Evolutionary conservation across 1,140 invertebrate genomes (phyloP), one percentile per base, ranked within the genome.

Genomic region (Drosophila varians): DNA sequence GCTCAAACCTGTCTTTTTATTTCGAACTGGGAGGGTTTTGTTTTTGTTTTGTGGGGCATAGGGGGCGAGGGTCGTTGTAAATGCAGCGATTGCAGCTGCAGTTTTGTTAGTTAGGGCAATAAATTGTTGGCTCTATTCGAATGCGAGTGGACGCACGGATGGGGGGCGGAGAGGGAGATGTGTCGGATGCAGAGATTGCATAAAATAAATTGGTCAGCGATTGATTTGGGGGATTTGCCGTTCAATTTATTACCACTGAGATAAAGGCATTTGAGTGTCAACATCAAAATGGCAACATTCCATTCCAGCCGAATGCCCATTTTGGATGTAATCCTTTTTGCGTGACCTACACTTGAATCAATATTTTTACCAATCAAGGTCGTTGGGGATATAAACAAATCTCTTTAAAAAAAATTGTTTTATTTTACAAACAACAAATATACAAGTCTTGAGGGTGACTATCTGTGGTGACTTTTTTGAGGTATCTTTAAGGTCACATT

Each of bases 131-230:
- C 68, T 64, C 28, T 52, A 42, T 28, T 62, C 46, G 58, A n/a
- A 60, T 36, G 64, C 46, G 62, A 61, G 9, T 31, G 8, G 8
- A n/a, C n/a, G 26, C 26, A 7, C 45, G 18, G 49, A 18, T 23
- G 54, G 18, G 28, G 8, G 12, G 21, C 4, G 7, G 19, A n/a
- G 16, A 23, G 14, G 36, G n/a, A 38, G 51, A 55, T 68, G 64
- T 57, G 77, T 76, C 19, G 56, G 73, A 77, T 77, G 52, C 65
- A 60, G 57, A 56, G 77, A 75, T 80, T 65, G 64, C 57, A 64
- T 53, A 68, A 77, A 77, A 80, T 83, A 80, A 80, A 80, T 82
- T 82, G 77, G 70, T 34, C 68, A 55, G 42, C 77, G 68, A 80
- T 82, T 77, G 77, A 82, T 82, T 80, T 70, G 40, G 53, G 66